Base-by-base conservation (phyloP, 2,113 vertebrate species). In the Pedetes capensis region DNA sequence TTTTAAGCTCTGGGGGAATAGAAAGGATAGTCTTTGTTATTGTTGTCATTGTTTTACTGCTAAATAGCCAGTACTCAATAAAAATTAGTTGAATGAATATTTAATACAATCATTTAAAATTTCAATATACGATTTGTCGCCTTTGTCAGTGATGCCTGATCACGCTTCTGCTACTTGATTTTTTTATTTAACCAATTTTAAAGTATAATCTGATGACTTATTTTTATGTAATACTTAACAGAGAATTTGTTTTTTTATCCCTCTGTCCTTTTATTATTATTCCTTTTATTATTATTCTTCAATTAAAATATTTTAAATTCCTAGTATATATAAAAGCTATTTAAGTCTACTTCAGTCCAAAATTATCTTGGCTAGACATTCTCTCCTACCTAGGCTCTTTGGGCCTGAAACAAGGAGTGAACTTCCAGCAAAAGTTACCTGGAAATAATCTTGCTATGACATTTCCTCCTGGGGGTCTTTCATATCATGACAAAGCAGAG, bases 251-350 rank as follows among this genome's bases (percentile, higher is more conserved):
- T 79, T 23, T 79, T 87, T 96, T 85, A 49, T 93, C 64, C 12
- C 29, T 83, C 47, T 74, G 3, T 20, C 37, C 49, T 92, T 87
- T 75, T 22, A 20, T 75, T 86, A 55, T 22, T 80, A 71, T 63
- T 55, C 75, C 49, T 92, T 87, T 75, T 22, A 20, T 75, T 86
- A 55, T 22, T 80, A 71, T 63, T 72, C 47, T 93, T 11, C 59
- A 91, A 63, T 71, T 79, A 34, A 94, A 68, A 85, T 47, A 55
- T 79, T 87, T 86, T 90, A 74, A 84, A 75, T 95, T 94, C 51
- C 69, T 86, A 76, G 59, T 64, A 83, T 51, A 57, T 74, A 42
- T 68, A 80, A 93, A 94, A 91, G 17, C 32, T 83, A 80, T 91
- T 78, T 85, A 79, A 47, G 34, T 76, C n/a, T 29, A 49, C 34